Conservation (phyloP, 2,113 vertebrate species). For the Elephantulus edwardii region DNA sequence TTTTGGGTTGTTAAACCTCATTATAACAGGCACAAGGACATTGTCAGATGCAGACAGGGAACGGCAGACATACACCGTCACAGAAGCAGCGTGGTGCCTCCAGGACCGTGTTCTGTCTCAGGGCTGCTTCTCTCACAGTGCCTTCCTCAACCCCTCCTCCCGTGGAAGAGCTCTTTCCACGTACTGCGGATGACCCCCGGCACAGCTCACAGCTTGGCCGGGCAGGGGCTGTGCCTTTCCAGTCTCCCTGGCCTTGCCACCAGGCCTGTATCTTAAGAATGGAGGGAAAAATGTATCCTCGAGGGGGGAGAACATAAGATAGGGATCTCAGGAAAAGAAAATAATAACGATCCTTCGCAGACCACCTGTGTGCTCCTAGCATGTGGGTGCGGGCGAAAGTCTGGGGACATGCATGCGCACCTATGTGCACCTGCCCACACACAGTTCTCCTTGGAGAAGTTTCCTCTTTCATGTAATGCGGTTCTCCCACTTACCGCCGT, state of each 20-base stretch:
- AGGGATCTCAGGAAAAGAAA: background rate
- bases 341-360: background rate
- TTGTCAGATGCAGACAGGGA: background rate
- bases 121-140: background rate
- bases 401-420: no score
- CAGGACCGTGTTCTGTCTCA: background rate
- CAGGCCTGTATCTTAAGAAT: background rate
- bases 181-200: fast-evolving
- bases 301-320: conserved; percentile 6
- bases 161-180: background rate
- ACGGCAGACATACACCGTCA: background rate
- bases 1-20: conserved; percentile 4
- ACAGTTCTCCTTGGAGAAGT: background rate
- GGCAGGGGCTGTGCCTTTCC: background rate
- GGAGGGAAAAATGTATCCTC: background rate
- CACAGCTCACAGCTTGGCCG: background rate
- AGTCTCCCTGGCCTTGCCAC: background rate
- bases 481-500: background rate
- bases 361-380: background rate
- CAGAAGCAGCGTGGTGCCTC: background rate
- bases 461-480: background rate
- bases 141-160: background rate
- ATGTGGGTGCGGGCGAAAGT: background rate
- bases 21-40: conserved; percentile 1
- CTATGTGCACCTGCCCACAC: no score